These are phyloP conservation scores for Pelobates cultripes DNA, from an alignment of 2,797 vertebrate genomes.

Conservation along the genomic window DNA sequence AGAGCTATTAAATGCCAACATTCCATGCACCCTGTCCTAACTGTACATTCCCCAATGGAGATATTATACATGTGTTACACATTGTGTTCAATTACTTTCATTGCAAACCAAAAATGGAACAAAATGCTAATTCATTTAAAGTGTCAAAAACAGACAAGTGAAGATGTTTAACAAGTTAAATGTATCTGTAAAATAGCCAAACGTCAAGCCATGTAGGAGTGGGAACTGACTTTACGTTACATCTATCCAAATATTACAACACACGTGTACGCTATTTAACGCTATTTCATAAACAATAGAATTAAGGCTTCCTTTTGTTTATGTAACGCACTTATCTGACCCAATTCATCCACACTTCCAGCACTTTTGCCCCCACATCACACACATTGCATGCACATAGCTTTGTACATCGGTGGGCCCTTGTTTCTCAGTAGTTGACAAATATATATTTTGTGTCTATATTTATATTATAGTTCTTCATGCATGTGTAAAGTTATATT, in stretches of 20 bases:
- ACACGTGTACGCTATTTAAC: too few relatives aligned
- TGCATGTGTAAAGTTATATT: too few relatives aligned
- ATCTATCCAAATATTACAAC: background rate
- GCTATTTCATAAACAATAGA: too few relatives aligned
- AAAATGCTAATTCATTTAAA: background rate
- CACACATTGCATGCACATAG: too few relatives aligned
- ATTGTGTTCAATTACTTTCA: background rate
- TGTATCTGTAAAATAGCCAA: background rate
- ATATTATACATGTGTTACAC: constrained; percentile 15
- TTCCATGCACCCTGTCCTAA: constrained; percentile 17
- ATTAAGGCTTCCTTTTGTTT: too few relatives aligned
- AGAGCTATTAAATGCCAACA: background rate
- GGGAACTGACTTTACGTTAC: background rate
- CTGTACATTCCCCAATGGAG: constrained; percentile 1
- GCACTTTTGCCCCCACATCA: too few relatives aligned
- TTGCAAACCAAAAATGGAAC: background rate
- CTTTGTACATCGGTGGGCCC: too few relatives aligned
- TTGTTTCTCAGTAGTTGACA: too few relatives aligned
- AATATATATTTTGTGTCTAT: too few relatives aligned
- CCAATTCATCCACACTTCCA: too few relatives aligned
- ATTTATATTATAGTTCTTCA: too few relatives aligned
- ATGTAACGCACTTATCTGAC: too few relatives aligned
- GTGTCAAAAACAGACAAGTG: background rate
- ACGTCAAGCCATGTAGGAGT: background rate
- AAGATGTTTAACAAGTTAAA: background rate